These are phyloP conservation scores for Lagopus muta DNA, from an alignment of 2,113 vertebrate species.

Conservation along the genomic window DNA sequence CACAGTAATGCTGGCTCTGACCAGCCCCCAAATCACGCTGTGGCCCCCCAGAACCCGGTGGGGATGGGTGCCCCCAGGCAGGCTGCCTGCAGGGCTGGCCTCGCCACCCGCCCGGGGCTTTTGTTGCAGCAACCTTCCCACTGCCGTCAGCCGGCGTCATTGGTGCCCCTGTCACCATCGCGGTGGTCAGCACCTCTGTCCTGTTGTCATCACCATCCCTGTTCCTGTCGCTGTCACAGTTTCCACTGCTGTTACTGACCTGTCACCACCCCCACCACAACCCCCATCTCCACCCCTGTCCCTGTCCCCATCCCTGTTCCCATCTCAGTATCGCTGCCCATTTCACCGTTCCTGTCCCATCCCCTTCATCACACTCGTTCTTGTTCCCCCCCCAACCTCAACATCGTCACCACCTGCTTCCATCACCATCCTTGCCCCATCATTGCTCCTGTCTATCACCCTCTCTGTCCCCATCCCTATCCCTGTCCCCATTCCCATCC, in stretches of 20 bases:
- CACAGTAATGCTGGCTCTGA: neutral
- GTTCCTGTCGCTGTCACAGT: neutral
- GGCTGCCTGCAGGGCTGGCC: accelerated
- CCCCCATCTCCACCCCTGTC: neutral
- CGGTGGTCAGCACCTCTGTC: neutral
- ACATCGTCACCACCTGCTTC: neutral
- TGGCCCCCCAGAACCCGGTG: neutral
- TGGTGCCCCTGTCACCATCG: neutral
- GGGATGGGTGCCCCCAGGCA: neutral
- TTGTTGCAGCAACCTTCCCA: neutral
- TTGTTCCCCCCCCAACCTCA: neutral
- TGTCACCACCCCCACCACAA: no score
- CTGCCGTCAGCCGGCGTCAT: neutral
- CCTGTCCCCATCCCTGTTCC: neutral
- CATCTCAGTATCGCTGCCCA: no score
- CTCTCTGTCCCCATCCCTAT: neutral
- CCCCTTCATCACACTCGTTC: no score
- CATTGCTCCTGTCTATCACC: neutral
- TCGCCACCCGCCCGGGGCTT: neutral
- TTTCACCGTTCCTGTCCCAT: no score
- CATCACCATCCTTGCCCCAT: neutral
- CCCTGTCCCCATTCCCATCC: neutral
- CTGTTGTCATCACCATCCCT: neutral
- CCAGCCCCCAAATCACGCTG: neutral
- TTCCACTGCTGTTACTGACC: neutral